Conservation (phyloP, 1,140 invertebrate species). For the Apis cerana region DNA sequence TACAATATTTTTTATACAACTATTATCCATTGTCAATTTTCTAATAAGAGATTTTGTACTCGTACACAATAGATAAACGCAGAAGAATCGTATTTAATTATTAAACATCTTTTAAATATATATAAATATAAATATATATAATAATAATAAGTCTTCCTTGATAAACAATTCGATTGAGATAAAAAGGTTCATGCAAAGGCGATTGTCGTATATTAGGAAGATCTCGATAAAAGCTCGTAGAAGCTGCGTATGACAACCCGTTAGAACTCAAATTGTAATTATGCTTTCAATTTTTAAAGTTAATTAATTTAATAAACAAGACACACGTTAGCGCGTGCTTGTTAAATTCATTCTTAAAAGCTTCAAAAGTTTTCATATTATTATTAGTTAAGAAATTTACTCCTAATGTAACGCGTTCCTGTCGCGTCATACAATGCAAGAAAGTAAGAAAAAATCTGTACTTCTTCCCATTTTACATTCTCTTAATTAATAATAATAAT, state of each 20-base stretch:
- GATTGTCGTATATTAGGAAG: conserved; percentile 68
- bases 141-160: conserved; percentile 20
- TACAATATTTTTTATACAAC: background rate
- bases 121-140: background rate
- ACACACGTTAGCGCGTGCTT: background rate
- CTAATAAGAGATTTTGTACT: background rate
- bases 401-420: conserved; percentile 16
- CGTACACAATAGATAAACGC: conserved; percentile 9
- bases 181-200: conserved; percentile 73
- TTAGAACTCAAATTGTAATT: conserved; percentile 21
- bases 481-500: background rate
- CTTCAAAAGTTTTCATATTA: background rate
- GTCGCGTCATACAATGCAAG: conserved; percentile 41
- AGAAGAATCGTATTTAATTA: conserved; percentile 34
- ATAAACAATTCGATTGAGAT: conserved; percentile 19
- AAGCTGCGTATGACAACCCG: conserved; percentile 44
- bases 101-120: background rate
- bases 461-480: background rate
- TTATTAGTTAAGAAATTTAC: background rate
- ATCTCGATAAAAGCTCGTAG: conserved; percentile 60
- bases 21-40: background rate
- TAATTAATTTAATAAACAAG: background rate
- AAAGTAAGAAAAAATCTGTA: conserved; percentile 46
- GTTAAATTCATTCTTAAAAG: background rate
- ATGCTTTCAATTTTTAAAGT: background rate